Evolutionary conservation across 2,797 vertebrate genomes (phyloP).

Genomic region (Darevskia mixta): DNA sequence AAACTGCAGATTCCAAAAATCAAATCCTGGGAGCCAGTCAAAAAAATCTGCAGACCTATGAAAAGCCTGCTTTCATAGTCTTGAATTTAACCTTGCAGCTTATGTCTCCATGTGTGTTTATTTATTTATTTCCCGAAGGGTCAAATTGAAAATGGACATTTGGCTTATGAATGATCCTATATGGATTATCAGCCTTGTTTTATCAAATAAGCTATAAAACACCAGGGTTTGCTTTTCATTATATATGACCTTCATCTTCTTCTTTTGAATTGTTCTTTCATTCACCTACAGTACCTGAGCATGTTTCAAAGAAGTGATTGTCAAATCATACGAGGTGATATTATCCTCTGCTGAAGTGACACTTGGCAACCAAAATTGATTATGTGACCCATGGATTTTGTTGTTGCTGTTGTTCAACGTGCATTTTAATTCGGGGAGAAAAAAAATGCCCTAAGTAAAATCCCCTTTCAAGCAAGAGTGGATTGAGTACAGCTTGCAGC

Average conservation of each 20-base stretch:
- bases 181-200: slow-evolving; percentile 22
- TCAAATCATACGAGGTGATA: background rate
- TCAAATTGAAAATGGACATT: slow-evolving; percentile 24
- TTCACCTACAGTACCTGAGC: background rate
- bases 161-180: slow-evolving; percentile 1
- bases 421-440: slow-evolving; percentile 26
- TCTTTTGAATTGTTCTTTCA: background rate
- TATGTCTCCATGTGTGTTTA: background rate
- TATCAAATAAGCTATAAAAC: slow-evolving; percentile 35
- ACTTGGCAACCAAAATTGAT: slow-evolving; percentile 6
- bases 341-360: background rate
- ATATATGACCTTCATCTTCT: slow-evolving; percentile 12
- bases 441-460: slow-evolving; percentile 38
- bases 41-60: background rate
- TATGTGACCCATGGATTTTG: background rate
- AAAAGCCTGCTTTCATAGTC: background rate
- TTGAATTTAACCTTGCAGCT: background rate
- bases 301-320: slow-evolving; percentile 11
- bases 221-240: background rate
- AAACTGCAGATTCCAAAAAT: background rate
- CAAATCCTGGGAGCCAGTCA: background rate
- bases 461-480: slow-evolving; percentile 13
- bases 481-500: background rate
- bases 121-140: background rate
- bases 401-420: background rate